Evolutionary conservation across 2,797 vertebrate genomes (phyloP).

Genomic region (Allochrocebus solatus): DNA sequence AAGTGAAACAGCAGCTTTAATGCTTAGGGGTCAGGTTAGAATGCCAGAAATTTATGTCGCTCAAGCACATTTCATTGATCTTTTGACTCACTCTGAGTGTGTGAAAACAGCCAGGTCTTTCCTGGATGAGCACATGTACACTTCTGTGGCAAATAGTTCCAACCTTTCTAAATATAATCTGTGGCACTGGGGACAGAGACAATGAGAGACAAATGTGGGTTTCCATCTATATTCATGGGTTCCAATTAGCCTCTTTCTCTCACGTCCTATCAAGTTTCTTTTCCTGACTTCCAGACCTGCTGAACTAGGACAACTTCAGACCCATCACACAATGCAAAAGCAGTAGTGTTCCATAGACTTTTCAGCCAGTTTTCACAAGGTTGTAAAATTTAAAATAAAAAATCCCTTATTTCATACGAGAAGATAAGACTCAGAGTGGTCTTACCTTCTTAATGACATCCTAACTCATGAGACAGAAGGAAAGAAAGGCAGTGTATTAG

Average conservation of each 20-base stretch:
- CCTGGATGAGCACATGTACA: rapidly evolving
- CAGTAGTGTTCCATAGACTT: background rate
- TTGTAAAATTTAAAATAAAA: background rate
- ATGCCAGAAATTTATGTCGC: background rate
- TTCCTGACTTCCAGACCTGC: background rate
- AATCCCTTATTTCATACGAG: background rate
- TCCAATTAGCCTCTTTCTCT: background rate
- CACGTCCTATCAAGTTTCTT: background rate
- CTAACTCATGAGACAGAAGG: background rate
- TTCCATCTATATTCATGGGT: background rate
- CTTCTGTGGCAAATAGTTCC: background rate
- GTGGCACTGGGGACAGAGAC: background rate
- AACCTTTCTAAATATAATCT: background rate
- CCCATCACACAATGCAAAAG: background rate
- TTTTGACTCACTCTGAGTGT: background rate
- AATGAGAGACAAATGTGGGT: background rate
- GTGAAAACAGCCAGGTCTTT: background rate
- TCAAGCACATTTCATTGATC: background rate
- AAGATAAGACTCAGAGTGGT: background rate
- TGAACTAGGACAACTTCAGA: background rate
- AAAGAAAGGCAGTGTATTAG: background rate
- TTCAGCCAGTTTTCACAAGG: background rate
- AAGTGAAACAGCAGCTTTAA: background rate
- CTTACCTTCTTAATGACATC: background rate
- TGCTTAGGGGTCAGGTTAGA: no score